Base-by-base conservation (phyloP, 2,888 invertebrate genomes). In the Cerceris ruficornis region DNA sequence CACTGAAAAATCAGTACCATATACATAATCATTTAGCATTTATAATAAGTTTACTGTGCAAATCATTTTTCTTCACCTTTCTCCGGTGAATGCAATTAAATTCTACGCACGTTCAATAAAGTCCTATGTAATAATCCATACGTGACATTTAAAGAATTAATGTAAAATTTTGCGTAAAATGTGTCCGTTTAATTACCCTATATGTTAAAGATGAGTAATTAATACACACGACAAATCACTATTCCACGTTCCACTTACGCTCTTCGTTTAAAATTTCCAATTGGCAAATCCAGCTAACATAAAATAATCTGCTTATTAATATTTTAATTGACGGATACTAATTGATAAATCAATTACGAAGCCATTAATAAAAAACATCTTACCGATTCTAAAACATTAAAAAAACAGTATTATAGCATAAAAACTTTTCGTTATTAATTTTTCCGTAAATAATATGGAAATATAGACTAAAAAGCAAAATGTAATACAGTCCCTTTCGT, bases 81-180 rank as follows among this genome's bases (percentile, higher is more conserved):
- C 71, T 71, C 77, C 15, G 39, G 62, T 64, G 64, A 65, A 68
- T 67, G 77, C 65, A 77, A 67, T 77, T 76, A 77, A 77, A 66
- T 28, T 67, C 49, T 55, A 39, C 15, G 64, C 69, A 50, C 78
- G 68, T 78, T 77, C 71, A 50, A 59, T 50, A 68, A 61, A 17
- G 69, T 49, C 54, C 66, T 77, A 77, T 70, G 77, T 77, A 78
- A 78, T 46, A 39, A 9, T 39, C 41, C 41, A 6, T 28, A 2
- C 68, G 55, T 71, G 78, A 77, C 71, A 71, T 78, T 77, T 78
- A 58, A 78, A 60, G 57, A 15, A 46, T 65, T 70, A 46, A 61
- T 28, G 11, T 50, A 13, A 7, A 67, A 64, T 77, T 64, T 59
- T 50, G 58, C 41, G 15, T 43, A 17, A 41, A 43, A 59, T 17